Evolutionary conservation across 2,888 invertebrate genomes (phyloP).

Genomic region (Drosophila cracens): DNA sequence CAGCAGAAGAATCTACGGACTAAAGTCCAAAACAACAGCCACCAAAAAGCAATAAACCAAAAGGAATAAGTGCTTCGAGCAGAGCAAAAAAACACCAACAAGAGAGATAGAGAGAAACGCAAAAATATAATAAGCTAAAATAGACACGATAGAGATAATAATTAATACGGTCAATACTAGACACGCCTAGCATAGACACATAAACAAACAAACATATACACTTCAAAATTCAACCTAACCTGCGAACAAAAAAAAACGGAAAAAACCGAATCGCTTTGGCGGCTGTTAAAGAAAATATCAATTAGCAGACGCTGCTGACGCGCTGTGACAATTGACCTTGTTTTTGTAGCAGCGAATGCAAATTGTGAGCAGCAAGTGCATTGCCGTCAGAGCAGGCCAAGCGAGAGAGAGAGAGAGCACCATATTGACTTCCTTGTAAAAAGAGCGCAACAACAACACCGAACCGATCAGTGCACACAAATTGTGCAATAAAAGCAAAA

Average conservation of each 20-base stretch:
- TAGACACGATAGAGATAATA: constrained; percentile 49
- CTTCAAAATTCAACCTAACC: constrained; percentile 62
- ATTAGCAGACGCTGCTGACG: constrained; percentile 36
- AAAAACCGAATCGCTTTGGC: constrained; percentile 17
- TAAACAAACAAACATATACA: constrained; percentile 15
- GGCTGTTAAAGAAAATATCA: constrained; percentile 40
- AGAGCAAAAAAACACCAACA: constrained; percentile 4
- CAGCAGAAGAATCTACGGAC: constrained; percentile 53
- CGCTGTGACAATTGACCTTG: constrained; percentile 56
- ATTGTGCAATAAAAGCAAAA: constrained; percentile 50
- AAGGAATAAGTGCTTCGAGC: constrained; percentile 45
- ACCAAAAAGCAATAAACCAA: constrained; percentile 65
- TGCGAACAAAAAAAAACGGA: constrained; percentile 15
- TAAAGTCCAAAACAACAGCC: constrained; percentile 72
- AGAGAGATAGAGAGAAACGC: constrained; percentile 7
- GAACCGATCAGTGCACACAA: not conserved
- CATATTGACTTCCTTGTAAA: constrained; percentile 53
- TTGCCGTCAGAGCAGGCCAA: constrained; percentile 34
- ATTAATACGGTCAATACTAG: constrained; percentile 32
- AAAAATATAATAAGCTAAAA: constrained; percentile 41
- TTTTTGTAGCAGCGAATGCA: constrained; percentile 49
- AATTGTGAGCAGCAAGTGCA: constrained; percentile 56
- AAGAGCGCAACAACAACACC: constrained; percentile 16
- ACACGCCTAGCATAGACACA: constrained; percentile 32
- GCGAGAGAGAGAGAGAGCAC: constrained; percentile 11